Evolutionary conservation across 2,113 vertebrate species (phyloP).

Genomic region (Capra hircus): DNA sequence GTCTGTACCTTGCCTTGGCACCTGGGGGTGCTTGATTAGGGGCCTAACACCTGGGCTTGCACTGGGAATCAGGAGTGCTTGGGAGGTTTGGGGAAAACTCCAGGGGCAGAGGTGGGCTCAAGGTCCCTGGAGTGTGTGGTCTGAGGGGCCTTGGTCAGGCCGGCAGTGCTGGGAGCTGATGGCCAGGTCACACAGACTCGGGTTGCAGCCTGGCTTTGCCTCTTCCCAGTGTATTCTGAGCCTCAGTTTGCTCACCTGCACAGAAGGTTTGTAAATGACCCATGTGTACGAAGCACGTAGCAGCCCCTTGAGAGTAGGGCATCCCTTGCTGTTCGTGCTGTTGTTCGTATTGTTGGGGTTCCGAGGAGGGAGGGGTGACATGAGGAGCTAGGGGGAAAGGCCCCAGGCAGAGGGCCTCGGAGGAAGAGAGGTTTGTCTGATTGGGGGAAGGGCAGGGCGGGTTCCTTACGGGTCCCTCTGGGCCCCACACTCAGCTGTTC

Average conservation of each 20-base stretch:
- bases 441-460: neutral
- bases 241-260: neutral
- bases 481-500: neutral
- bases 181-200: neutral
- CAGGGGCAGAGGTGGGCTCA: neutral
- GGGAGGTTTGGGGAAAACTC: neutral
- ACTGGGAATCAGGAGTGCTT: neutral
- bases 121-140: neutral
- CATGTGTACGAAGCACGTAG: neutral
- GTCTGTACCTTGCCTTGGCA: constrained; percentile 40
- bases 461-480: neutral
- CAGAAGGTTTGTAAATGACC: neutral
- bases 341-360: neutral
- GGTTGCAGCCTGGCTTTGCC: neutral
- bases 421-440: neutral
- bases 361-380: too few species aligned
- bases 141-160: neutral
- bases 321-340: accelerated
- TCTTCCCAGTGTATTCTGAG: neutral
- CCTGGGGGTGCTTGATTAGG: neutral
- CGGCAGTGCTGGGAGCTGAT: accelerated
- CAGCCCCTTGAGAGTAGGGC: neutral
- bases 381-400: accelerated
- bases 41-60: neutral
- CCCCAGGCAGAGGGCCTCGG: neutral